A percentile compares a stretch with the other conserved stretches of the same genome.
phyloP scores from a whole-genome alignment of 2,797 vertebrate species.

The Periophthalmus magnuspinnatus region DNA sequence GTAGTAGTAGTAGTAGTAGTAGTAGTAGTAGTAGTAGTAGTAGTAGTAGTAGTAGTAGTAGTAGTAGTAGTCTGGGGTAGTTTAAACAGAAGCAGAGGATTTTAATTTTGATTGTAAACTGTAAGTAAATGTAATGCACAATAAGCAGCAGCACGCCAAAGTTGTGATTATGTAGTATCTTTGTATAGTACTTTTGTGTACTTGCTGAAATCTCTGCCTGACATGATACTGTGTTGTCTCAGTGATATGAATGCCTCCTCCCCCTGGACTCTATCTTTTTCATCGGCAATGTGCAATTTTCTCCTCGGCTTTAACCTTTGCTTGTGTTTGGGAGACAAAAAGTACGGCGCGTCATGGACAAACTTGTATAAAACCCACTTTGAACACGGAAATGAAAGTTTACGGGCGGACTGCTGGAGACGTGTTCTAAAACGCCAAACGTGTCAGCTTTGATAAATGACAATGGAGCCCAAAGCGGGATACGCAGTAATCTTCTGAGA shows the following conservation, averaged over 20 bases:
- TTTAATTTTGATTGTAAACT: too few relatives aligned
- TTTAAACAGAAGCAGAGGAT: too few relatives aligned
- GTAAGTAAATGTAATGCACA: neutral
- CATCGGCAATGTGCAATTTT: constrained; percentile 49
- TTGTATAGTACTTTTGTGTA: neutral
- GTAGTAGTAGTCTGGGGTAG: too few relatives aligned
- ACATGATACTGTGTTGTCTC: constrained; percentile 1
- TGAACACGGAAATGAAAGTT: constrained; percentile 60
- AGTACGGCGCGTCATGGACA: constrained; percentile 29
- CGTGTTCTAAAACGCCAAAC: constrained; percentile 5
- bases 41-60: too few relatives aligned
- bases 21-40: too few relatives aligned
- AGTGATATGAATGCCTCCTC: constrained; percentile 31
- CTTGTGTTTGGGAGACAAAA: constrained; percentile 42
- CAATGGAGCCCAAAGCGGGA: constrained; percentile 23
- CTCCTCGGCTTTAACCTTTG: constrained; percentile 52
- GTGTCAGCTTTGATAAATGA: constrained; percentile 33
- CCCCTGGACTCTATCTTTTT: constrained; percentile 40
- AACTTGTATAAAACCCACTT: constrained; percentile 42
- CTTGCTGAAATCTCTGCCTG: neutral
- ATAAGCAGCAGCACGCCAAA: neutral
- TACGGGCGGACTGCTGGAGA: constrained; percentile 23
- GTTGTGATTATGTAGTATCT: neutral
- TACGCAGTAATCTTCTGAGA: constrained; percentile 14
- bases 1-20: too few relatives aligned